A percentile compares a stretch with the other conserved stretches of the same genome.
phyloP scores from a whole-genome alignment of 2,113 vertebrate genomes.

The Aptenodytes patagonicus region DNA sequence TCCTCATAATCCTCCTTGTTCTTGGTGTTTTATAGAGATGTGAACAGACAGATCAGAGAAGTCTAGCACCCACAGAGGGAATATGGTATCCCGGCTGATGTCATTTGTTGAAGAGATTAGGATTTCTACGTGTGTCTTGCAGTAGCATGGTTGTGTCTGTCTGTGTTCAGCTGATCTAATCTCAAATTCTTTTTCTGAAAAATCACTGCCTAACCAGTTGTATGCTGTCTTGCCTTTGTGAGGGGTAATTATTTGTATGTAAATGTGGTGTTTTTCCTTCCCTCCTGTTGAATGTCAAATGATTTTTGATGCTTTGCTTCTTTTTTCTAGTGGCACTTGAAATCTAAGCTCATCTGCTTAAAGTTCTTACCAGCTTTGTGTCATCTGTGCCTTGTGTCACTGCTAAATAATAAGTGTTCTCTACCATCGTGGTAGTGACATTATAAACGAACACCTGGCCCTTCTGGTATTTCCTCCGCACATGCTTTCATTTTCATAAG shows the following conservation, averaged over 20 bases:
- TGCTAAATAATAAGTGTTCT: neutral
- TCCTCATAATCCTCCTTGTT: neutral
- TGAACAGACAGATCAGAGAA: neutral
- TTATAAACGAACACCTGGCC: neutral
- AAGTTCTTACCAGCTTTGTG: neutral
- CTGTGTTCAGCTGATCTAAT: neutral
- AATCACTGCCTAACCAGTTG: neutral
- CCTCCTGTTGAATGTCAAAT: neutral
- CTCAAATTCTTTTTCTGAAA: neutral
- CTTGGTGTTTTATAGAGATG: neutral
- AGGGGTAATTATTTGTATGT: neutral
- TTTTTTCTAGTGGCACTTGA: neutral
- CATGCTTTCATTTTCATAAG: accelerated
- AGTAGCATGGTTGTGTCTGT: neutral
- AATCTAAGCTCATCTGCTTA: neutral
- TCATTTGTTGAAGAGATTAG: neutral
- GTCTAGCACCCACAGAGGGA: neutral
- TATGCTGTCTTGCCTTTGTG: neutral
- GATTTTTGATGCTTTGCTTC: neutral
- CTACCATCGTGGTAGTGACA: accelerated
- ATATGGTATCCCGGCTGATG: neutral
- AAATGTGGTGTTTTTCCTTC: neutral
- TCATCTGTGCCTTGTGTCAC: neutral
- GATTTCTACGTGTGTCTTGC: neutral
- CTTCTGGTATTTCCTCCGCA: neutral